These are phyloP conservation scores for Empis stercorea DNA, from an alignment of 2,888 invertebrate species.

Conservation along the genomic window DNA sequence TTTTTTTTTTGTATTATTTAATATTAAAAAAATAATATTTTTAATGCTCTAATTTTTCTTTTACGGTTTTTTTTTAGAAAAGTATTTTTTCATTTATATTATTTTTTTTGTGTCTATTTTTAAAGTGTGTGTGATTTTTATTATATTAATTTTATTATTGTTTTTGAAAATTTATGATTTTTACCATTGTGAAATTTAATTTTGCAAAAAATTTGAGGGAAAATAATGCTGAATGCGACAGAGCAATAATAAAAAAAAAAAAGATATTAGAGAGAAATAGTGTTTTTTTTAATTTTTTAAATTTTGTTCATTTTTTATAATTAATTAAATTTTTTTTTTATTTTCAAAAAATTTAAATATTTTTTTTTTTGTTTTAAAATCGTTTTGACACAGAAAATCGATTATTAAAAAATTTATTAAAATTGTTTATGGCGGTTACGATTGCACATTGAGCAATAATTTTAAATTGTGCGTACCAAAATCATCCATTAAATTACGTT, in stretches of 20 bases:
- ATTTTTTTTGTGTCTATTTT: background rate
- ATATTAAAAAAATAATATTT: background rate
- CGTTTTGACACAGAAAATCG: slow-evolving; percentile 3
- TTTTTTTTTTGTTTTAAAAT: slow-evolving; percentile 9
- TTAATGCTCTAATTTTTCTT: slow-evolving; percentile 16
- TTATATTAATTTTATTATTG: background rate
- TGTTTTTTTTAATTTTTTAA: background rate
- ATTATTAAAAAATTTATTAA: background rate
- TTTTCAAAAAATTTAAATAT: slow-evolving; percentile 9
- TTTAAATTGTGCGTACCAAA: slow-evolving; percentile 47
- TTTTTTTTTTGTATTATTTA: slow-evolving; percentile 11
- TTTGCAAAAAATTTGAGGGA: too few species aligned
- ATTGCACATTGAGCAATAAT: slow-evolving; percentile 49
- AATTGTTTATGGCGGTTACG: too few species aligned
- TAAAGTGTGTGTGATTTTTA: background rate
- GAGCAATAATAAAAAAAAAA: too few species aligned
- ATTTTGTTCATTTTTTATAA: background rate
- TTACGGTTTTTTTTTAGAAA: slow-evolving; percentile 14
- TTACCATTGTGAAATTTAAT: background rate
- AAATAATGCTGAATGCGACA: too few species aligned
- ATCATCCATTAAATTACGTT: slow-evolving; percentile 33
- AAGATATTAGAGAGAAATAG: too few species aligned
- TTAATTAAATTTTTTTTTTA: background rate
- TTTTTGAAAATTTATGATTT: slow-evolving; percentile 1
- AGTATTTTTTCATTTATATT: background rate